A percentile compares a stretch with the other conserved stretches of the same genome.
Evolutionary conservation across 2,113 vertebrate species (phyloP).

Genomic region (Tympanuchus pallidicinctus): DNA sequence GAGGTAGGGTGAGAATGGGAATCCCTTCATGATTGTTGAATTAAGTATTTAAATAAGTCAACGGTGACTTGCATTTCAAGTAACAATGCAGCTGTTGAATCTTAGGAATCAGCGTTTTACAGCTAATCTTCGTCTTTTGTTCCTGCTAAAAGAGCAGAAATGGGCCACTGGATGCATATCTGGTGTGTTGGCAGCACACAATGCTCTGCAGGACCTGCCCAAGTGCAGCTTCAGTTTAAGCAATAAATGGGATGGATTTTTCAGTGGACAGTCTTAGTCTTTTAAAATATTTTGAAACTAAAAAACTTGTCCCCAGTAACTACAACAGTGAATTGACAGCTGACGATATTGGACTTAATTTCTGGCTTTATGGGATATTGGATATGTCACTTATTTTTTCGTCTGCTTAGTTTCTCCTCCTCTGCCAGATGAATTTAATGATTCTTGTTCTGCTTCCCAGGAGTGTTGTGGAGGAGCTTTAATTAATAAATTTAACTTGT

Average conservation of each 20-base stretch:
- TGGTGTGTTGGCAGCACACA: fast-evolving
- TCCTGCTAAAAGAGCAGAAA: not conserved
- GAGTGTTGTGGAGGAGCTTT: conserved; percentile 2
- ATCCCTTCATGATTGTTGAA: not conserved
- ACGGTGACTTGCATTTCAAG: not conserved
- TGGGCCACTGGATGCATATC: fast-evolving
- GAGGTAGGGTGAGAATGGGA: no score
- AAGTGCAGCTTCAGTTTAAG: not conserved
- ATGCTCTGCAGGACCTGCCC: not conserved
- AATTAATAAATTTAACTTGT: conserved; percentile 36
- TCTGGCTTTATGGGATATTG: not conserved
- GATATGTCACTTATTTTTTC: not conserved
- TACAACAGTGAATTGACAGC: not conserved
- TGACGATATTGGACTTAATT: not conserved
- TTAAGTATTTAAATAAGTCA: not conserved
- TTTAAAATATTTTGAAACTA: not conserved
- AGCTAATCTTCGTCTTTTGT: not conserved
- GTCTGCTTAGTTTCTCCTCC: not conserved
- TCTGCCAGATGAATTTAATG: conserved; percentile 17
- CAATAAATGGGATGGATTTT: not conserved
- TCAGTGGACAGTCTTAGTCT: not conserved
- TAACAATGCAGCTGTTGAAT: not conserved
- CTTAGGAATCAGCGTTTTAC: not conserved
- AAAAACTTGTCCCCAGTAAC: not conserved
- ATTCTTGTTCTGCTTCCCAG: not conserved